These are phyloP conservation scores for Synanthedon formicaeformis DNA, from an alignment of 2,888 invertebrate genomes.

Conservation along the genomic window DNA sequence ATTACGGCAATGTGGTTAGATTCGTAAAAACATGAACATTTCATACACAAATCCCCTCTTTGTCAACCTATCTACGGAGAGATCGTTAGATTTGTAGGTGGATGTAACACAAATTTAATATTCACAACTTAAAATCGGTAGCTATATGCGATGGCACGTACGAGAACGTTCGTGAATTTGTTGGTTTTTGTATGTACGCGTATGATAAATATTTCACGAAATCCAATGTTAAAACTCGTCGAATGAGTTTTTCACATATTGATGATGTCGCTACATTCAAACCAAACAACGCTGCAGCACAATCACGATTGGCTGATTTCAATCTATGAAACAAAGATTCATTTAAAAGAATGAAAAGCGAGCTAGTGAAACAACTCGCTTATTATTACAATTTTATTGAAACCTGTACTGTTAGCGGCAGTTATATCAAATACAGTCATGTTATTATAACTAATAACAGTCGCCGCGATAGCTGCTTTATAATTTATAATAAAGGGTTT, in stretches of 20 bases:
- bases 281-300: constrained; percentile 41
- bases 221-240: constrained; percentile 32
- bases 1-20: neutral
- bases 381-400: neutral
- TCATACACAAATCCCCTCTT: neutral
- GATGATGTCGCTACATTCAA: constrained; percentile 52
- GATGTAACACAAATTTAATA: neutral
- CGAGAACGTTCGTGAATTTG: constrained; percentile 33
- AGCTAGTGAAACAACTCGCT: neutral
- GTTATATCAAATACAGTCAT: neutral
- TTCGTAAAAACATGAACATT: neutral
- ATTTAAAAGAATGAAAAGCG: neutral
- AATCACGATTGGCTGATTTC: constrained; percentile 48
- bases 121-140: neutral
- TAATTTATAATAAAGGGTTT: neutral
- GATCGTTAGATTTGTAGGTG: neutral
- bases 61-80: neutral
- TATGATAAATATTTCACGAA: constrained; percentile 48
- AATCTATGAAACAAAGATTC: constrained; percentile 29
- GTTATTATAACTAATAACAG: no score
- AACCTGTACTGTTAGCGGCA: neutral
- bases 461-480: neutral
- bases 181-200: constrained; percentile 38
- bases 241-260: constrained; percentile 61
- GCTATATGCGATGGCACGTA: constrained; percentile 26